These are phyloP conservation scores for Thera obeliscata DNA, from an alignment of 2,888 invertebrate genomes.

Conservation along the genomic window DNA sequence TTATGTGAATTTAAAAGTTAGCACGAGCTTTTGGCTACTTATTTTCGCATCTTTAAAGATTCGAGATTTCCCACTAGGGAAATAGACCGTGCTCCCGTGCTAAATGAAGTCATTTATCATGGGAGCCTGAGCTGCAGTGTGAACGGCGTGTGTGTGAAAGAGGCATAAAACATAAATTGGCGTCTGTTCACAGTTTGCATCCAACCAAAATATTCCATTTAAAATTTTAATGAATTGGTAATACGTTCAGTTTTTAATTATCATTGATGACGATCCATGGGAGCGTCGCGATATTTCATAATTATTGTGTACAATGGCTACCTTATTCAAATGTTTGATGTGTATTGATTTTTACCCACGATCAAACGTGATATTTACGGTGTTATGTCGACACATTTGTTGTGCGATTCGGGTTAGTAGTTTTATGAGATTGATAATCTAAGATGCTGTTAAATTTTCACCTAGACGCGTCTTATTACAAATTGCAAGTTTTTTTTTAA, in stretches of 20 bases:
- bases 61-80: too few species aligned
- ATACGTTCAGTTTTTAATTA: conserved; percentile 47
- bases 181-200: conserved; percentile 42
- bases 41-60: too few species aligned
- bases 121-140: too few species aligned
- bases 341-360: background rate
- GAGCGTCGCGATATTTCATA: conserved; percentile 10
- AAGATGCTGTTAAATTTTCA: too few species aligned
- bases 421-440: background rate
- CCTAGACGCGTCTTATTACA: too few species aligned
- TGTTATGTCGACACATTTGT: background rate
- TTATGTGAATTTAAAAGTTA: too few species aligned
- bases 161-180: conserved; percentile 46
- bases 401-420: background rate
- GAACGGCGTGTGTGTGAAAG: background rate
- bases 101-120: too few species aligned
- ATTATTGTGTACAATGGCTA: background rate
- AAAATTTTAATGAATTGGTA: conserved; percentile 49
- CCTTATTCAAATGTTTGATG: background rate
- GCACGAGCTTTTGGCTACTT: too few species aligned
- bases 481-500: too few species aligned
- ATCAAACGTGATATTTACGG: background rate
- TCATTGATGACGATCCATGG: conserved; percentile 18
- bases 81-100: too few species aligned
- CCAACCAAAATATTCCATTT: conserved; percentile 45